A percentile compares a stretch with the other conserved stretches of the same genome.
Evolutionary conservation across 2,888 invertebrate species (phyloP).

Genomic region (Nomada flava): DNA sequence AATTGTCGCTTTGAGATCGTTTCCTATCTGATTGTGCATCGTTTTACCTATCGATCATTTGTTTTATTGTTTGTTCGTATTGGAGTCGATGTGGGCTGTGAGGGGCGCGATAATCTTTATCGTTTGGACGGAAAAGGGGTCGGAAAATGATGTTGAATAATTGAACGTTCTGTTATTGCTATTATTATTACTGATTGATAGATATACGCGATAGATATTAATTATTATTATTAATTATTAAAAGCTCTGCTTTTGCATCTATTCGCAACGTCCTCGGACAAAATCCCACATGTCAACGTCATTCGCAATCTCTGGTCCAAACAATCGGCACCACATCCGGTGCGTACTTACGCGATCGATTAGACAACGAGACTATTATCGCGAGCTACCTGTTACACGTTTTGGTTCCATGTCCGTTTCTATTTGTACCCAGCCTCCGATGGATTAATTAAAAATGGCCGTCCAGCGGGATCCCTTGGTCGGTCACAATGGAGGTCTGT

Average conservation of each 20-base stretch:
- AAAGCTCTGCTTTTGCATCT: conserved; percentile 1
- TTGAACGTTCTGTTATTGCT: background rate
- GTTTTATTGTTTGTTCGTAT: background rate
- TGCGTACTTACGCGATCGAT: conserved; percentile 46
- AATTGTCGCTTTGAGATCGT: conserved; percentile 15
- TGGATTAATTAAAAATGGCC: conserved; percentile 47
- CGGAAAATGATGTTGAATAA: too few species aligned
- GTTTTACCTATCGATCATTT: conserved; percentile 7
- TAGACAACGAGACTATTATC: conserved; percentile 30
- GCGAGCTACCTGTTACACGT: conserved; percentile 54
- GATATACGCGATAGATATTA: too few species aligned
- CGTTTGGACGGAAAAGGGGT: too few species aligned
- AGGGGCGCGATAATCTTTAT: too few species aligned
- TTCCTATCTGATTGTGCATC: background rate
- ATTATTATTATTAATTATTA: too few species aligned
- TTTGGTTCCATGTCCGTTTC: background rate
- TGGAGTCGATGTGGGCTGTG: background rate
- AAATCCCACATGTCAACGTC: conserved; percentile 21
- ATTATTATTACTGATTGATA: too few species aligned
- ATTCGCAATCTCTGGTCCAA: conserved; percentile 15
- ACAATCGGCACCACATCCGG: conserved; percentile 25
- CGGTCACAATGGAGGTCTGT: background rate
- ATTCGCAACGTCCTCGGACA: conserved; percentile 1
- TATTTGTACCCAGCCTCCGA: background rate
- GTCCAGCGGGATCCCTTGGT: background rate